Percentiles rank a stretch among this genome's conserved stretches.
These are phyloP conservation scores for Trichacis sp. DNA, from an alignment of 2,888 invertebrate species.

Conservation along the genomic window DNA sequence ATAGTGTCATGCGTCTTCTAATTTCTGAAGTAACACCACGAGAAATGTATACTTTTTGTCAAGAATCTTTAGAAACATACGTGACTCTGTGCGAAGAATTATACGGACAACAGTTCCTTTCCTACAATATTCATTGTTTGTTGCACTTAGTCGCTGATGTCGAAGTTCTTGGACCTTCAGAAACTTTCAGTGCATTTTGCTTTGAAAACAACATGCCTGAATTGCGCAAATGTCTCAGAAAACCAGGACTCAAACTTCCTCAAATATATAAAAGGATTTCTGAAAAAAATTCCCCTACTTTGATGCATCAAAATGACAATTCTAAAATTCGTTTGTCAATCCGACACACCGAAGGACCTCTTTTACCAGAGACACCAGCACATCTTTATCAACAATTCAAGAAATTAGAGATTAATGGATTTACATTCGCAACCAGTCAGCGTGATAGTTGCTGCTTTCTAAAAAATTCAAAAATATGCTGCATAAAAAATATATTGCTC, in stretches of 20 bases:
- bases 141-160: constrained; percentile 26
- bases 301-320: not conserved
- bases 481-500: constrained; percentile 7
- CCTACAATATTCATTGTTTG: constrained; percentile 20
- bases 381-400: constrained; percentile 5
- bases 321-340: not conserved
- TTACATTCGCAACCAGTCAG: not conserved
- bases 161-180: constrained; percentile 13
- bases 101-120: constrained; percentile 15
- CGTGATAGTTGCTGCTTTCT: constrained; percentile 8
- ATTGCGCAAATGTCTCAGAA: not conserved
- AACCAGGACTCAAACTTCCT: constrained; percentile 1
- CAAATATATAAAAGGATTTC: constrained; percentile 2
- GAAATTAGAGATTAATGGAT: not conserved
- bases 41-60: not conserved
- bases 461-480: constrained; percentile 2
- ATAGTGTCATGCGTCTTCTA: constrained; percentile 22
- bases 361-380: not conserved
- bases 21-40: constrained; percentile 2
- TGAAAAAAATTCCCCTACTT: not conserved
- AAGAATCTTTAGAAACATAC: constrained; percentile 11
- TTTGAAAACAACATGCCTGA: constrained; percentile 20
- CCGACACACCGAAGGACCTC: constrained; percentile 3
- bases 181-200: constrained; percentile 22
- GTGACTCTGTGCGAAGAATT: constrained; percentile 10